A percentile compares a stretch with the other conserved stretches of the same genome.
Evolutionary conservation across 2,888 invertebrate genomes (phyloP).

Genomic region (Uropetala carovei): DNA sequence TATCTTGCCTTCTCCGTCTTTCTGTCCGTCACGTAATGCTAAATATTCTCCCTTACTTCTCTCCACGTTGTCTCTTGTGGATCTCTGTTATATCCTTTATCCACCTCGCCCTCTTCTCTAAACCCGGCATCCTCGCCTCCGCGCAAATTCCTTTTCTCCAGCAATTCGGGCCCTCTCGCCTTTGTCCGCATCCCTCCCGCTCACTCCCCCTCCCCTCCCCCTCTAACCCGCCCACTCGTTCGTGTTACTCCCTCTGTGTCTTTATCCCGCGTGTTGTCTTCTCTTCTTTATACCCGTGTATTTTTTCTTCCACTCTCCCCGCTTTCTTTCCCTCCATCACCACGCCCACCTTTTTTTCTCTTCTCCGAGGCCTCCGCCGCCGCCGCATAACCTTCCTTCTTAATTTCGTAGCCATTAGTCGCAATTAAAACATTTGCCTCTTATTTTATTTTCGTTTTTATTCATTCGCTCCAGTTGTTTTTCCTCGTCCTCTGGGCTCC

Average conservation of each 20-base stretch:
- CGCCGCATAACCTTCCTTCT: no score
- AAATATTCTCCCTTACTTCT: neutral
- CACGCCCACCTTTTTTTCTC: neutral
- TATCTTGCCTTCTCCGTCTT: neutral
- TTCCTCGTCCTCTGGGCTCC: no score
- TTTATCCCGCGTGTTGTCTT: neutral
- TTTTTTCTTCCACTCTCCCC: neutral
- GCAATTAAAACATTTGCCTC: no score
- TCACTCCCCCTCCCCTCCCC: neutral
- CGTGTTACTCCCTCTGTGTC: neutral
- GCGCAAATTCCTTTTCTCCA: neutral
- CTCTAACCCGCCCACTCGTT: neutral
- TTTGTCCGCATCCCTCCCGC: neutral
- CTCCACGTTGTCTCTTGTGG: neutral
- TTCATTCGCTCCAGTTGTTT: no score
- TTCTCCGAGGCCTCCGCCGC: neutral
- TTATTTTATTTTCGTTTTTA: no score
- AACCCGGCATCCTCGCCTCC: neutral
- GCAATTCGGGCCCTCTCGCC: neutral
- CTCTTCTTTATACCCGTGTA: neutral
- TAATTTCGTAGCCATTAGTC: no score
- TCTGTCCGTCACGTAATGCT: neutral
- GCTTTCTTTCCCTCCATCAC: neutral
- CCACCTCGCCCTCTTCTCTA: neutral
- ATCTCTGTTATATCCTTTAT: neutral